Conservation (phyloP, 2,797 vertebrate species). For the Astyanax mexicanus region DNA sequence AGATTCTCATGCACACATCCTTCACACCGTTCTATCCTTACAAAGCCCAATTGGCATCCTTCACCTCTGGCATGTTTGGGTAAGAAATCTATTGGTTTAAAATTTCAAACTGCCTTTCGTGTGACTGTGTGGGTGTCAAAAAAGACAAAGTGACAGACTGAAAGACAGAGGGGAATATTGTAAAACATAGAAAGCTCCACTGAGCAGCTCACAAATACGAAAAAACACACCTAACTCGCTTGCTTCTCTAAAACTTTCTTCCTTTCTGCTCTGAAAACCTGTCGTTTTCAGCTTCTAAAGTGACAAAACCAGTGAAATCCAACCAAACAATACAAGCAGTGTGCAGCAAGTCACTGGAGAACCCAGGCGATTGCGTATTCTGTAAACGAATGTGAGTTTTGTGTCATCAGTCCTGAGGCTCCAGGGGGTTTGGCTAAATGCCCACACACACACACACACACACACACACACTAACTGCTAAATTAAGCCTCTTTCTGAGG, state of each 20-base stretch:
- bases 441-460: conserved; percentile 22
- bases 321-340: conserved; percentile 33
- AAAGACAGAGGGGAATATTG: conserved; percentile 26
- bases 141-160: conserved; percentile 29
- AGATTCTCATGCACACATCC: neutral
- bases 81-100: conserved; percentile 44
- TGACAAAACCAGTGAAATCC: conserved; percentile 9
- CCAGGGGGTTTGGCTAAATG: conserved; percentile 21
- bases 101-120: conserved; percentile 38
- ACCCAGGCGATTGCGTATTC: conserved; percentile 13
- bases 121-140: conserved; percentile 40
- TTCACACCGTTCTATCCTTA: conserved; percentile 15
- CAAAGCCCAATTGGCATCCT: conserved; percentile 23
- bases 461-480: conserved; percentile 19
- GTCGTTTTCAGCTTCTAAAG: conserved; percentile 18
- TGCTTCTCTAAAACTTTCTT: conserved; percentile 20
- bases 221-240: conserved; percentile 20
- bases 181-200: conserved; percentile 23
- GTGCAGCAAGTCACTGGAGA: conserved; percentile 15
- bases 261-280: conserved; percentile 20
- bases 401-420: conserved; percentile 28
- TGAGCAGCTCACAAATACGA: conserved; percentile 6
- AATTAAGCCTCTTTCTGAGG: conserved; percentile 1
- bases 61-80: conserved; percentile 17
- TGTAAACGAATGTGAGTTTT: conserved; percentile 44